phyloP scores from a whole-genome alignment of 92 coral and sea anemone species.

The Phymanthus crucifer region DNA sequence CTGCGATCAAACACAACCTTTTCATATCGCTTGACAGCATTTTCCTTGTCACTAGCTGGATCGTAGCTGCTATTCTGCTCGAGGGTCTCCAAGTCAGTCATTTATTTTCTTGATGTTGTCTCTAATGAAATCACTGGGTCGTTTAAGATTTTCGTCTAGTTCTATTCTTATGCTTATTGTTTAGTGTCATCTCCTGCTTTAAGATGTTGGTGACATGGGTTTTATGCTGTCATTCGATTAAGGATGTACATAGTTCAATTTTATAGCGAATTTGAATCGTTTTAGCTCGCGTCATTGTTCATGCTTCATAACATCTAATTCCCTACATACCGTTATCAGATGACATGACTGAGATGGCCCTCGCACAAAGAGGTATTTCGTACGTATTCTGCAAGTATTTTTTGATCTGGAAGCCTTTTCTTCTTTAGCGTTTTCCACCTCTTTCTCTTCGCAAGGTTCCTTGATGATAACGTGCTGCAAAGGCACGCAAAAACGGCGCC shows the following conservation, averaged over 20 bases:
- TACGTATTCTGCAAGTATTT: not conserved
- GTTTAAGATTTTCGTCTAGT: not conserved
- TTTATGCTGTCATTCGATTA: not conserved
- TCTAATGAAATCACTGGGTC: not conserved
- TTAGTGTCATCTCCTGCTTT: not conserved
- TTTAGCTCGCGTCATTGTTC: not conserved
- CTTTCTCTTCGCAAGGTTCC: not conserved
- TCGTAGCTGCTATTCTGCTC: not conserved
- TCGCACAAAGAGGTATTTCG: not conserved
- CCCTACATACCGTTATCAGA: not conserved
- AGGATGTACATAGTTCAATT: not conserved
- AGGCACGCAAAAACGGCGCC: slow-evolving; percentile 2
- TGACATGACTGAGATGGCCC: not conserved
- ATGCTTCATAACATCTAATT: not conserved
- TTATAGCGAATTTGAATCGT: not conserved
- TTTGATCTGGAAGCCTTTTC: not conserved
- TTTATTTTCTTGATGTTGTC: not conserved
- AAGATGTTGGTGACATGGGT: not conserved
- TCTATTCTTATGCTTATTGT: not conserved
- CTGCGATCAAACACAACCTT: not conserved
- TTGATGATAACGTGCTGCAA: not conserved
- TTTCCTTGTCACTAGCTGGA: not conserved
- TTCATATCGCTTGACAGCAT: not conserved
- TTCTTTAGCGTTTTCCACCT: not conserved
- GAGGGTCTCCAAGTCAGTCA: not conserved